A percentile compares a stretch with the other conserved stretches of the same genome.
These are phyloP conservation scores for Plumapathes pennacea DNA, from an alignment of 92 coral and sea anemone genomes.

Conservation along the genomic window DNA sequence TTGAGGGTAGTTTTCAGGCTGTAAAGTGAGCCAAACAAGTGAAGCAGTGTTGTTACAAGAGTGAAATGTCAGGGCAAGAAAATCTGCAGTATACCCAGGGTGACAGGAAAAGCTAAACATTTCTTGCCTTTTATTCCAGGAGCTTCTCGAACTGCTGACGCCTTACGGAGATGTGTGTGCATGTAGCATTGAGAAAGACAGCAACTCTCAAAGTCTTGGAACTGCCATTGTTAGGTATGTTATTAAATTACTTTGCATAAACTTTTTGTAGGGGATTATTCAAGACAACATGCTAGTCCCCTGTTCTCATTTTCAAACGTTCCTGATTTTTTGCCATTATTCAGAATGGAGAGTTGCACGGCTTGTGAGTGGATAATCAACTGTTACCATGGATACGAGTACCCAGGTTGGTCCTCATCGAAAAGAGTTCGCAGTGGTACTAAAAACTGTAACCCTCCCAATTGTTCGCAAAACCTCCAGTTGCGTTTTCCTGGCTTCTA, in stretches of 20 bases:
- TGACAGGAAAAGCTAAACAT: no score
- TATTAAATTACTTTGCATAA: background rate
- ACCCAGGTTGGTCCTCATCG: constrained; percentile 16
- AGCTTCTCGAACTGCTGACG: constrained; percentile 14
- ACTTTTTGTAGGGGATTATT: background rate
- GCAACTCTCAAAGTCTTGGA: constrained; percentile 3
- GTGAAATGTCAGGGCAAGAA: no score
- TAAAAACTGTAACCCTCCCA: no score
- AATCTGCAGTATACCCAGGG: no score
- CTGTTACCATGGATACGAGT: constrained; percentile 15
- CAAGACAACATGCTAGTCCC: background rate
- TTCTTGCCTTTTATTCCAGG: constrained; percentile 1
- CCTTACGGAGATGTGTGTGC: constrained; percentile 28
- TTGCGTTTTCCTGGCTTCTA: no score
- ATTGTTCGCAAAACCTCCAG: no score
- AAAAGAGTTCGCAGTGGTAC: no score
- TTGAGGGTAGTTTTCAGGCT: no score
- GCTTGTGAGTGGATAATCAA: constrained; percentile 37
- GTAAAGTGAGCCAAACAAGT: no score
- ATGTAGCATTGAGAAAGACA: constrained; percentile 20
- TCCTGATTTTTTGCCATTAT: constrained; percentile 1
- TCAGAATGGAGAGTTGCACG: constrained; percentile 29
- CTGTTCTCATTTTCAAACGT: background rate
- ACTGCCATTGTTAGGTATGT: constrained; percentile 26
- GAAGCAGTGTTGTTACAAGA: no score